Base-by-base conservation (phyloP, 2,888 invertebrate species). In the Venustoraphidia nigricollis region DNA sequence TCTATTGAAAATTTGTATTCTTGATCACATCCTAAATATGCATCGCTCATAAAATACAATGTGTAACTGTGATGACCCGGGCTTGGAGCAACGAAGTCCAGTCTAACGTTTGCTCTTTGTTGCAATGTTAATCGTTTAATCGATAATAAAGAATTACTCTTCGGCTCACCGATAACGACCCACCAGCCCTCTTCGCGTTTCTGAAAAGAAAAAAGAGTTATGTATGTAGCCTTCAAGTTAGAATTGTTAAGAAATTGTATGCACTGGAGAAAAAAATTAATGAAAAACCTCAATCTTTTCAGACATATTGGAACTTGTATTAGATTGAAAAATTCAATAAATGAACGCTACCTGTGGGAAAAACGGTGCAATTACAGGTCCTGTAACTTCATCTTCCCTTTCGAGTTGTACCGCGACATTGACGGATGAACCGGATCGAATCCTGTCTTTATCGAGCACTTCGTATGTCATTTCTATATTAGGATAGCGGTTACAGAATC, bases 11-110 rank as follows among this genome's bases (percentile, higher is more conserved):
- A 92, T 68, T 89, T 87, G 70, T 98, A 98, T 69, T 99, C 98
- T 68, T 99, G 98, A 74, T 99, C 98, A 61, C 97, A 98, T 9
- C 98, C 98, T 62, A 98, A 79, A 67, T 98, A 99, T 0, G 96
- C 89, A 67, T 99, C 98, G 59, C 94, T 95, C 95, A 99, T 99
- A 69, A 92, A 98, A 72, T 94, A 99, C 46, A 99, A 70, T 0
- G 91, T 92, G 68, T 95, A 97, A 10, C 84, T 82, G 67, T 94
- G 90, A 34, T 84, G 79, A 8, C 94, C 90, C 1, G 89, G 78
- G 51, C 81, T 77, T 1, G 95, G 95, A 34, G 95, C 94, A 36
- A 95, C 88, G 67, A 97, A 98, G 68, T 95, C 94, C 45, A 95
- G 69, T 48, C 73, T 80, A 1, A 83, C 85, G 61, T 86, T 86